Evolutionary conservation across 2,888 invertebrate species (phyloP).

Genomic region (Drosophila algonquin): DNA sequence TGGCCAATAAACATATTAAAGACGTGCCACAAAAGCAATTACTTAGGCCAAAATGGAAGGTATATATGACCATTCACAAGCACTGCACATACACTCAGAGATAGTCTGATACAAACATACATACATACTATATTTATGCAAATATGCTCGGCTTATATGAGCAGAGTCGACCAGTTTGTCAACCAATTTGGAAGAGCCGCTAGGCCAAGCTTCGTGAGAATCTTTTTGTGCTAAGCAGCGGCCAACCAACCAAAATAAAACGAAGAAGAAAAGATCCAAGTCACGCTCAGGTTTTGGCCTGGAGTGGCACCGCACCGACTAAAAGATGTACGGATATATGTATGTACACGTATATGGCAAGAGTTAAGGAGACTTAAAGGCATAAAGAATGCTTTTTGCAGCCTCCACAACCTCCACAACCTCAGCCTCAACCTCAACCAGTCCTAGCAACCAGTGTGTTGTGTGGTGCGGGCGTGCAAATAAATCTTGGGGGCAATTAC

Average conservation of each 20-base stretch:
- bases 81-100: too few species aligned
- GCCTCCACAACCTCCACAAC: background rate
- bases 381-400: constrained; percentile 47
- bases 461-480: constrained; percentile 71
- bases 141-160: constrained; percentile 35
- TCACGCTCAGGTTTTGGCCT: constrained; percentile 74
- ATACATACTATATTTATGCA: constrained; percentile 19
- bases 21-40: constrained; percentile 63
- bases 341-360: constrained; percentile 7
- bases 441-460: background rate
- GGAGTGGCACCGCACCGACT: constrained; percentile 31
- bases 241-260: constrained; percentile 3
- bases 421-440: background rate
- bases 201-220: constrained; percentile 72
- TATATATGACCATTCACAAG: too few species aligned
- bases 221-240: constrained; percentile 47
- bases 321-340: constrained; percentile 7
- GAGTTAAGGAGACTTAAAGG: constrained; percentile 22
- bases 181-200: constrained; percentile 68
- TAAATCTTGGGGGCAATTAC: constrained; percentile 75
- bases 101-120: too few species aligned
- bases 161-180: constrained; percentile 71
- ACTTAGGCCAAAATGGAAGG: constrained; percentile 45
- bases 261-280: constrained; percentile 61
- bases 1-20: constrained; percentile 67